phyloP scores from a whole-genome alignment of 2,797 vertebrate genomes.

The Mormyrus hasselquistii region DNA sequence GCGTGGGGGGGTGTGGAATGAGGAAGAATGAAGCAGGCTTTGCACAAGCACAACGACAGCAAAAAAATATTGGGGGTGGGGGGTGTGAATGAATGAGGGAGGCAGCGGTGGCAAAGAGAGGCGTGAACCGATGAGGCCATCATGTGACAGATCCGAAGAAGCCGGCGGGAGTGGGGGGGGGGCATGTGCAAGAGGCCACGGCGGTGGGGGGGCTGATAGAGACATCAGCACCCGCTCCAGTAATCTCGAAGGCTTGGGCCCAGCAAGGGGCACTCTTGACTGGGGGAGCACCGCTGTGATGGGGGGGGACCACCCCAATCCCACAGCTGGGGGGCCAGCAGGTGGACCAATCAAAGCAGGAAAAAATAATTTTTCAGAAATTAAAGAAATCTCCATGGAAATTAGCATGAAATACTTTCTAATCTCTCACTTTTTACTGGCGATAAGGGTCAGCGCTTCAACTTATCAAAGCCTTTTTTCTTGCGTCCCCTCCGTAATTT shows the following conservation, averaged over 20 bases:
- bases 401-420: conserved; percentile 99
- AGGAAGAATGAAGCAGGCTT: neutral
- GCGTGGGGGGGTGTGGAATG: neutral
- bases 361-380: conserved; percentile 88
- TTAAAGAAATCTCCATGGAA: conserved; percentile 99
- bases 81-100: neutral
- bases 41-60: neutral
- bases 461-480: conserved; percentile 65
- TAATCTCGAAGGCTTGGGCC: conserved; percentile 71
- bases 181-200: neutral
- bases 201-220: conserved; percentile 64
- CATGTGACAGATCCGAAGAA: conserved; percentile 77
- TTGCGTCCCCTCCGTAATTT: conserved; percentile 56
- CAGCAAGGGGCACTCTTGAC: conserved; percentile 57
- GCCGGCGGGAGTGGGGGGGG: conserved; percentile 36
- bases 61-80: neutral
- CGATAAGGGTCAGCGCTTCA: conserved; percentile 93
- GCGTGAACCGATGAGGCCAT: conserved; percentile 65
- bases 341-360: conserved; percentile 77
- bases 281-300: conserved; percentile 55
- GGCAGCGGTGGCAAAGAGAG: conserved; percentile 46
- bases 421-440: conserved; percentile 92
- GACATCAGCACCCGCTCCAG: conserved; percentile 76
- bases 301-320: conserved; percentile 74
- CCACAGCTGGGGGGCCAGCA: conserved; percentile 62